phyloP scores from a whole-genome alignment of 2,113 vertebrate species.

The Carettochelys insculpta region DNA sequence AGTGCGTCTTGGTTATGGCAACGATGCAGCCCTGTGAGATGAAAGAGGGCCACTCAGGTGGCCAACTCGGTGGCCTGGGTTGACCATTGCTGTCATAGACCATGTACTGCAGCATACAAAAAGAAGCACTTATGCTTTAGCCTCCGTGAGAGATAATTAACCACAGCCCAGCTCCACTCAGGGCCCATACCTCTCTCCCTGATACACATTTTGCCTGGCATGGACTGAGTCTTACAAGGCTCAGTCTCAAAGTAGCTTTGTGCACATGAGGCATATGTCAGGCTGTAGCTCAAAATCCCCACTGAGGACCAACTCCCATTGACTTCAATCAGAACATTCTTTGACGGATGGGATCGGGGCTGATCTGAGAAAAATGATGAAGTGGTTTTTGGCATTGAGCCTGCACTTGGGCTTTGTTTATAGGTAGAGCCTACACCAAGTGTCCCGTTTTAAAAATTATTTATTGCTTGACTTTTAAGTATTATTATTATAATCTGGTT shows the following conservation, averaged over 20 bases:
- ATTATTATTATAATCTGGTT: not conserved
- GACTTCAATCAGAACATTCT: not conserved
- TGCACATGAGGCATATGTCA: not conserved
- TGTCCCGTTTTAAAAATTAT: not conserved
- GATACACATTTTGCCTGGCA: not conserved
- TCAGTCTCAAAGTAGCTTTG: not conserved
- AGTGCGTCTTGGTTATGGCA: no score
- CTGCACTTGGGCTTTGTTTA: not conserved
- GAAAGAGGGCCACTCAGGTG: no score
- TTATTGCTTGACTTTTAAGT: not conserved
- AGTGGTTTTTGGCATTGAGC: not conserved
- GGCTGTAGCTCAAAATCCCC: not conserved
- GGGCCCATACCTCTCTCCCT: not conserved
- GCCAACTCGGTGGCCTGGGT: no score
- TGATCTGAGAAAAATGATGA: not conserved
- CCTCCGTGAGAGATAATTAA: not conserved
- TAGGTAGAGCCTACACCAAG: conserved; percentile 16
- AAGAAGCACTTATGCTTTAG: not conserved
- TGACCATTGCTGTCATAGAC: not conserved
- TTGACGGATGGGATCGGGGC: not conserved
- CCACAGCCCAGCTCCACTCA: not conserved
- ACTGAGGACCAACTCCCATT: not conserved
- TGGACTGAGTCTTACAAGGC: no score
- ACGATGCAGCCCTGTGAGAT: no score
- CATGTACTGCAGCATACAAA: not conserved